phyloP scores from a whole-genome alignment of 2,113 vertebrate species.

The Aspidoscelis tigris region DNA sequence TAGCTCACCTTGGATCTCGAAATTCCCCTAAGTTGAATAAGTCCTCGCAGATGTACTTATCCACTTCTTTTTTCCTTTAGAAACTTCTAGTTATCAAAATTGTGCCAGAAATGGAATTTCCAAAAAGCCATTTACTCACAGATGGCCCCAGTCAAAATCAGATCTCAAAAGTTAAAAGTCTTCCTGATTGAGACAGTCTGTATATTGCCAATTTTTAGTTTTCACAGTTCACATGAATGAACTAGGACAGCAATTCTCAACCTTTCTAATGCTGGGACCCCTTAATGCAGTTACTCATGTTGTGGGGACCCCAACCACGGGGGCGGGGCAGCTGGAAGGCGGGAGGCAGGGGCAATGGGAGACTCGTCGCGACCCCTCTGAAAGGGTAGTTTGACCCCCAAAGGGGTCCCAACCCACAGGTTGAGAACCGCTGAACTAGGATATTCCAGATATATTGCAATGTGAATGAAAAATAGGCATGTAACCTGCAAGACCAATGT shows the following conservation, averaged over 20 bases:
- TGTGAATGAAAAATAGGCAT: not conserved
- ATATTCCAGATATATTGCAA: not conserved
- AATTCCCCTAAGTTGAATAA: constrained; percentile 10
- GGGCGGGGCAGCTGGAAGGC: no score
- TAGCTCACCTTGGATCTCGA: constrained; percentile 30
- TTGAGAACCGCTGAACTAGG: not conserved
- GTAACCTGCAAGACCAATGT: no score
- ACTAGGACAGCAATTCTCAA: not conserved
- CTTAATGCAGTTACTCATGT: no score
- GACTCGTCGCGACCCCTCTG: no score
- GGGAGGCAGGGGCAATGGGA: no score
- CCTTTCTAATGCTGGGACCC: no score
- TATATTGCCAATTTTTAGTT: not conserved
- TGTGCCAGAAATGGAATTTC: not conserved
- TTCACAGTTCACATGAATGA: not conserved
- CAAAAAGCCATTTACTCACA: constrained; percentile 1
- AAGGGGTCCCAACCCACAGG: no score
- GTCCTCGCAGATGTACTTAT: constrained; percentile 1
- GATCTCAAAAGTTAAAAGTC: not conserved
- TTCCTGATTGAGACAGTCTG: not conserved
- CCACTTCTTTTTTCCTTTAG: not conserved
- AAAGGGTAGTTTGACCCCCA: no score
- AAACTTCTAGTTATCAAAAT: constrained; percentile 9
- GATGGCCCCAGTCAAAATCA: not conserved
- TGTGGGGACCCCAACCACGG: no score